Evolutionary conservation across 2,113 vertebrate genomes (phyloP).

Genomic region (Alligator sinensis): DNA sequence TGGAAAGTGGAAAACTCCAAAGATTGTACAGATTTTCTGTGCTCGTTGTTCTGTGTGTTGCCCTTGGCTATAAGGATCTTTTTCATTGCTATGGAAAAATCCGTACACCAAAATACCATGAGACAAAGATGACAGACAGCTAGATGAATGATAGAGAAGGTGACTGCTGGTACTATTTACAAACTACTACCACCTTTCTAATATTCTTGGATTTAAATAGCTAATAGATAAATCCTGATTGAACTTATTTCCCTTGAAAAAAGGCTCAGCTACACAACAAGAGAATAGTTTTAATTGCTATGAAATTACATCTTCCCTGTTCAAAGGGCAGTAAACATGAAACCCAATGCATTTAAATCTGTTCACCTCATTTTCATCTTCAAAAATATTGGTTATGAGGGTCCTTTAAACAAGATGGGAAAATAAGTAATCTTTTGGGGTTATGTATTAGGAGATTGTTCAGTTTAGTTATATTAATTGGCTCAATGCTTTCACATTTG

Average conservation of each 20-base stretch:
- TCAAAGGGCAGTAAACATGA: background rate
- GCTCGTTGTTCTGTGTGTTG: background rate
- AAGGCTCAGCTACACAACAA: background rate
- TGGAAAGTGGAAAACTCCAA: background rate
- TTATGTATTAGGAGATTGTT: background rate
- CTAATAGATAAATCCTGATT: background rate
- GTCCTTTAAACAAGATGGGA: background rate
- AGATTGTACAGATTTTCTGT: background rate
- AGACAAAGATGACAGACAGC: background rate
- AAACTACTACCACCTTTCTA: background rate
- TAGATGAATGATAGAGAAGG: background rate
- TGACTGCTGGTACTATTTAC: background rate
- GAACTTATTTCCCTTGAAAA: background rate
- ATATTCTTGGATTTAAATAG: background rate
- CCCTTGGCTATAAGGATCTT: background rate
- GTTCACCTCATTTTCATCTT: background rate
- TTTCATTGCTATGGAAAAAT: background rate
- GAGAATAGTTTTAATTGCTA: background rate
- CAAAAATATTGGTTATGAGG: background rate
- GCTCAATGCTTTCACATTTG: background rate
- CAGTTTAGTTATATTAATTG: background rate
- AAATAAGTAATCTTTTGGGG: background rate
- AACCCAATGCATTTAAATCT: background rate
- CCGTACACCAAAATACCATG: background rate
- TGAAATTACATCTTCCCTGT: background rate